Evolutionary conservation across 53 echinoderm and acorn worm genomes (phyloP).

Genomic region (Hippasteria phrygiana): DNA sequence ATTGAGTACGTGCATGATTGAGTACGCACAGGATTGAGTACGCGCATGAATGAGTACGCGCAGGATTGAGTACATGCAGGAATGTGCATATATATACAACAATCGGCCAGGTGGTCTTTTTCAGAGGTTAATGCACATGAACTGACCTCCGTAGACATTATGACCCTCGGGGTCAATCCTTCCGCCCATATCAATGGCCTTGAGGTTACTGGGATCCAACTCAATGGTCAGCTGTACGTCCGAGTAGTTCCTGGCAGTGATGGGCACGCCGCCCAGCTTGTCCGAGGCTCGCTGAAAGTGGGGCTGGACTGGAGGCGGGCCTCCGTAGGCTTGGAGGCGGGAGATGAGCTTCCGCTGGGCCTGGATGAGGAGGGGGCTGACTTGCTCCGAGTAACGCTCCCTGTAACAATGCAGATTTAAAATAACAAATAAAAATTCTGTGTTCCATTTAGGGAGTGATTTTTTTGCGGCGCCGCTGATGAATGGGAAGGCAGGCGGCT

Average conservation of each 20-base stretch:
- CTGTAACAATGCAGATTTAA: no score
- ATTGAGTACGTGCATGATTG: no score
- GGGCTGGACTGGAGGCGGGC: conserved; percentile 85
- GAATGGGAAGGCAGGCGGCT: no score
- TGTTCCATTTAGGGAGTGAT: no score
- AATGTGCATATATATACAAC: no score
- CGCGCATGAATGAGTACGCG: no score
- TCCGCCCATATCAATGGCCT: conserved; percentile 92
- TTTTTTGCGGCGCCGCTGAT: no score
- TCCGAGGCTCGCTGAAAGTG: conserved; percentile 77
- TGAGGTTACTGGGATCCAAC: conserved; percentile 59
- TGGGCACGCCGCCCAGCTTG: conserved; percentile 62
- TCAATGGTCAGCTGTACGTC: conserved; percentile 76
- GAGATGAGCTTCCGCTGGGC: conserved; percentile 95
- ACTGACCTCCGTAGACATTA: conserved; percentile 91
- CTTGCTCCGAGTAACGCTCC: conserved; percentile 92
- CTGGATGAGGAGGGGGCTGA: conserved; percentile 89
- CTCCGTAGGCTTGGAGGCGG: conserved; percentile 86
- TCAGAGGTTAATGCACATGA: neutral
- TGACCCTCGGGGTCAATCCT: conserved; percentile 98
- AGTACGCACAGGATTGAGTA: no score
- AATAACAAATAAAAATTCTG: no score
- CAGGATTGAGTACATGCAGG: no score
- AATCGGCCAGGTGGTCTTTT: no score
- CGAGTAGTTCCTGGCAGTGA: conserved; percentile 94